Percentiles rank a stretch among this genome's conserved stretches.
Conservation (phyloP, 1,140 invertebrate genomes). For the Neotoxoptera formosana region DNA sequence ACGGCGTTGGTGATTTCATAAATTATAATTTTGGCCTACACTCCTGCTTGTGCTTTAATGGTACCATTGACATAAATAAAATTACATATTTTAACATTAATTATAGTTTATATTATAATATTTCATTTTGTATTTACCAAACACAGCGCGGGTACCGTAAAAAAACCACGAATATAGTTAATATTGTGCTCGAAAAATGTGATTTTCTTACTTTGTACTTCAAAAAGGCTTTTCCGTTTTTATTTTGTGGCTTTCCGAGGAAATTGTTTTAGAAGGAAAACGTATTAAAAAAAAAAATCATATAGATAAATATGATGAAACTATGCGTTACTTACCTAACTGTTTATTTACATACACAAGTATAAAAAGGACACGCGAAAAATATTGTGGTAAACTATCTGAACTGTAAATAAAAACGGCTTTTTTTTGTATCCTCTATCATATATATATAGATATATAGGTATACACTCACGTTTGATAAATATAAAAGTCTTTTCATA, state of each 20-base stretch:
- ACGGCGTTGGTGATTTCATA: background rate
- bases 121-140: background rate
- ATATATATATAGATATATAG: background rate
- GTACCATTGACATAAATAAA: background rate
- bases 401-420: background rate
- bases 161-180: background rate
- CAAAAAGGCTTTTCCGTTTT: background rate
- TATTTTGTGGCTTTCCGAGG: background rate
- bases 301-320: background rate
- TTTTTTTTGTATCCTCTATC: background rate
- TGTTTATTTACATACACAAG: background rate
- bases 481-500: background rate
- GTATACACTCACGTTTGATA: too few species aligned
- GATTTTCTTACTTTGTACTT: background rate
- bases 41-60: background rate
- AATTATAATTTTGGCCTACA: background rate
- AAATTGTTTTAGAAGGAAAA: background rate
- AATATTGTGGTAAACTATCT: background rate
- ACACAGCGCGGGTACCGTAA: background rate
- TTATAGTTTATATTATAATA: background rate
- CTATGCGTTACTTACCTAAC: background rate
- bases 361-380: background rate
- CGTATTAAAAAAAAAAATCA: background rate
- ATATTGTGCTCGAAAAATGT: background rate
- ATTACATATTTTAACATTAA: conserved; percentile 14